A percentile compares a stretch with the other conserved stretches of the same genome.
These are phyloP conservation scores for Cryptophagus acutangulus DNA, from an alignment of 2,888 invertebrate species.

Conservation along the genomic window DNA sequence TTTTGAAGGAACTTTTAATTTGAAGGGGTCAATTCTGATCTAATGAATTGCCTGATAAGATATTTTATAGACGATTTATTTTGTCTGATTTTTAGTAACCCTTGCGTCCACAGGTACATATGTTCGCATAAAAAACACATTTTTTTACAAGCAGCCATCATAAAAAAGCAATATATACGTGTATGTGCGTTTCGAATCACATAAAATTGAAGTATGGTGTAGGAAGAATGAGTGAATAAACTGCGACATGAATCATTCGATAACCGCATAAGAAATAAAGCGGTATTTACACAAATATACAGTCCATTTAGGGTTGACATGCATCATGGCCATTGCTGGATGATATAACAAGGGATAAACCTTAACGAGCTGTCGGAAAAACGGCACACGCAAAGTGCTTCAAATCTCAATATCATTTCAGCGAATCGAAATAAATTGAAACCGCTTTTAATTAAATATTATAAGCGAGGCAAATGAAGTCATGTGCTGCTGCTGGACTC, in stretches of 20 bases:
- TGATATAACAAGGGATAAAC: conserved; percentile 25
- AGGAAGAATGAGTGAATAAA: conserved; percentile 18
- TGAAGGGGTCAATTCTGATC: no score
- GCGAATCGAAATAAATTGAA: background rate
- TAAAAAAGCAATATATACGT: no score
- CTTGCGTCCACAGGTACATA: no score
- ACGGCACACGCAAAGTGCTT: background rate
- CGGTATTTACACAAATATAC: conserved; percentile 18
- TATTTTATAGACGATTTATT: no score
- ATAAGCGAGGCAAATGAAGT: conserved; percentile 12
- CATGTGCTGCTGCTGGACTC: background rate
- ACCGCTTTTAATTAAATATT: conserved; percentile 15
- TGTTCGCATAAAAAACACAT: no score
- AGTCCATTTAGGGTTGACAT: conserved; percentile 24
- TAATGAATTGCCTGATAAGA: no score
- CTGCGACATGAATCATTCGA: conserved; percentile 16
- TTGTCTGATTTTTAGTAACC: no score
- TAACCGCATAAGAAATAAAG: conserved; percentile 18
- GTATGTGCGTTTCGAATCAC: no score
- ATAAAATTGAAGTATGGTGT: conserved; percentile 16
- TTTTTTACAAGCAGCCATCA: no score
- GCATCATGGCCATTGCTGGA: conserved; percentile 19
- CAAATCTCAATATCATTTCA: background rate
- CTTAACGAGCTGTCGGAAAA: conserved; percentile 23
- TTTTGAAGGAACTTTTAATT: no score